phyloP scores from a whole-genome alignment of 1,140 invertebrate species.

The Papilio helenus region DNA sequence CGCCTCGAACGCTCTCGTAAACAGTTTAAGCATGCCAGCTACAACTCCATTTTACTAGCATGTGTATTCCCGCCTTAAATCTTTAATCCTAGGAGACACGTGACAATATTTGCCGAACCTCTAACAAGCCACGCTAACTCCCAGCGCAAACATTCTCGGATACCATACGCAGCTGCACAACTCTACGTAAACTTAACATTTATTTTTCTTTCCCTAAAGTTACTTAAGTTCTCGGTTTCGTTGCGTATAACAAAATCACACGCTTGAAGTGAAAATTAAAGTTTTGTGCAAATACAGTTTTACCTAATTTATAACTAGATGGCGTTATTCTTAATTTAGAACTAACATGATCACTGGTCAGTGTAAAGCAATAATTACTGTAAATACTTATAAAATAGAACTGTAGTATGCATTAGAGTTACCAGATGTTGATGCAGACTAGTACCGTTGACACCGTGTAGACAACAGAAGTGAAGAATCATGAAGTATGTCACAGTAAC shows the following conservation, averaged over 20 bases:
- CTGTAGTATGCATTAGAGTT: neutral
- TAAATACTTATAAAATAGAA: neutral
- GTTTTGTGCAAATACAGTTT: neutral
- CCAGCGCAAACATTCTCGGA: constrained; percentile 1
- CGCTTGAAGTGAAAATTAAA: neutral
- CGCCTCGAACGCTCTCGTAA: no score
- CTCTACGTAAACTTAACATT: constrained; percentile 1
- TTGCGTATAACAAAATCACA: neutral
- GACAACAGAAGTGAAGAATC: neutral
- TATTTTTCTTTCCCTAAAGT: constrained; percentile 12
- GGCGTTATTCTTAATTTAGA: neutral
- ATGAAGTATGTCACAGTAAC: constrained; percentile 18
- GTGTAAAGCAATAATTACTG: neutral
- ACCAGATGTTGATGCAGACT: neutral
- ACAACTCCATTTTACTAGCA: no score
- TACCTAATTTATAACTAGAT: neutral
- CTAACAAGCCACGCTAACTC: constrained; percentile 21
- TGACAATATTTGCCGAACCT: constrained; percentile 12
- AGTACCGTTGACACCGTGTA: neutral
- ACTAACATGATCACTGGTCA: neutral
- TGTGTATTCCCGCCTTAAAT: neutral
- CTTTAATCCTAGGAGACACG: neutral
- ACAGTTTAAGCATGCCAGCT: no score
- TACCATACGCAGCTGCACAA: neutral
- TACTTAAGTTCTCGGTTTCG: neutral